Percentiles rank a stretch among this genome's conserved stretches.
Evolutionary conservation across 2,888 invertebrate species (phyloP).

Genomic region (Villa cingulata): DNA sequence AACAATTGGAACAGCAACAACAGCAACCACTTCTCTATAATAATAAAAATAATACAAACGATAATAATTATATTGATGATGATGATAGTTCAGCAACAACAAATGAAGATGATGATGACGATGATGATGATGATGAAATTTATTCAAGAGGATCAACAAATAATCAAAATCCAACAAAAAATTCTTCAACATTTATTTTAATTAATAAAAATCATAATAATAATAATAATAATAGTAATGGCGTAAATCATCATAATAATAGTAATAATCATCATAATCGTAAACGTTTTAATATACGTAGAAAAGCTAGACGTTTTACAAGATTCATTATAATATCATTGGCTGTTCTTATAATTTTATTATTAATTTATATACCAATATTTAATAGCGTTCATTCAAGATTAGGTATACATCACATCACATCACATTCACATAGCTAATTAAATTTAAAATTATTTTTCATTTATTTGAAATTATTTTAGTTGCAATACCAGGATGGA

Average conservation of each 20-base stretch:
- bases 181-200: neutral
- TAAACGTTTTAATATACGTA: neutral
- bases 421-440: neutral
- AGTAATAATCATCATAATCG: neutral
- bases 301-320: neutral
- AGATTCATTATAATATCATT: conserved; percentile 15
- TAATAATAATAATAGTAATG: neutral
- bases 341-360: conserved; percentile 18
- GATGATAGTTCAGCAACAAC: no score
- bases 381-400: conserved; percentile 25
- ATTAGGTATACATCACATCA: conserved; percentile 21
- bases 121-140: neutral
- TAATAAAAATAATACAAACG: no score
- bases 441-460: neutral
- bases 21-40: neutral
- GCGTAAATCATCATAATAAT: neutral
- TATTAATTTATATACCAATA: conserved; percentile 26
- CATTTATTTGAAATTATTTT: conserved; percentile 15
- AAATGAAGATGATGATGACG: neutral
- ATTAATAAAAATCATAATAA: neutral
- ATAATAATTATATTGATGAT: no score
- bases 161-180: neutral
- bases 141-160: no score
- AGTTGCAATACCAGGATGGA: conserved; percentile 52
- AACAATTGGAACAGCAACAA: neutral